Conservation (phyloP, 2,797 vertebrate genomes). For the Rhodeus uyekii region DNA sequence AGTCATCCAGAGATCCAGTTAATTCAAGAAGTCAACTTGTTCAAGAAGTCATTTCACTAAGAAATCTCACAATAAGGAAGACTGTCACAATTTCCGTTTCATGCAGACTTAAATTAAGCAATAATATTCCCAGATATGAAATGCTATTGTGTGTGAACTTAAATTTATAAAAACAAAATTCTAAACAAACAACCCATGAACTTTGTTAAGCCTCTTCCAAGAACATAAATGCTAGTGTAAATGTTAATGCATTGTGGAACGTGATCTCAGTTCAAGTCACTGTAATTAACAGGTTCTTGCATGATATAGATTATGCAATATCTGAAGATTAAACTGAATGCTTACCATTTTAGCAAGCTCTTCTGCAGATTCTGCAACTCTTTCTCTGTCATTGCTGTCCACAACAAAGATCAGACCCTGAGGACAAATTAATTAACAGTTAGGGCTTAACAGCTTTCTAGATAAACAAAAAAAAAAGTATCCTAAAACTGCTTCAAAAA, state of each 20-base stretch:
- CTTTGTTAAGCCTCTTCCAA: not conserved
- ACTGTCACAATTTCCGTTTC: no score
- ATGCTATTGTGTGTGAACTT: not conserved
- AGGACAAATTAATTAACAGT: not conserved
- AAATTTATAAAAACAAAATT: no score
- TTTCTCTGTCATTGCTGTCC: slow-evolving; percentile 91
- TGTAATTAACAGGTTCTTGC: not conserved
- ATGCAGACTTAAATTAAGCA: no score
- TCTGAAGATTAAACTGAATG: not conserved
- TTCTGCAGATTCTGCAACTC: slow-evolving; percentile 85
- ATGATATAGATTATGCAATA: not conserved
- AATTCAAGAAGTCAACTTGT: not conserved
- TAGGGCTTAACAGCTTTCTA: not conserved
- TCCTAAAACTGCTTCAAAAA: not conserved
- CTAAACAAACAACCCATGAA: not conserved
- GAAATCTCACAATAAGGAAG: no score
- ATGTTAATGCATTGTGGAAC: not conserved
- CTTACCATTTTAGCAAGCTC: slow-evolving; percentile 90
- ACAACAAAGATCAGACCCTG: slow-evolving; percentile 94
- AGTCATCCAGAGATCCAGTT: not conserved
- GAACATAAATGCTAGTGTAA: not conserved
- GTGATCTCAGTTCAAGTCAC: not conserved
- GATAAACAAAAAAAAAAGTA: no score
- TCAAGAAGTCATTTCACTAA: not conserved
- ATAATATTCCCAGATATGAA: not conserved